phyloP scores from a whole-genome alignment of 2,888 invertebrate genomes.

The Linhomoeus sp. region DNA sequence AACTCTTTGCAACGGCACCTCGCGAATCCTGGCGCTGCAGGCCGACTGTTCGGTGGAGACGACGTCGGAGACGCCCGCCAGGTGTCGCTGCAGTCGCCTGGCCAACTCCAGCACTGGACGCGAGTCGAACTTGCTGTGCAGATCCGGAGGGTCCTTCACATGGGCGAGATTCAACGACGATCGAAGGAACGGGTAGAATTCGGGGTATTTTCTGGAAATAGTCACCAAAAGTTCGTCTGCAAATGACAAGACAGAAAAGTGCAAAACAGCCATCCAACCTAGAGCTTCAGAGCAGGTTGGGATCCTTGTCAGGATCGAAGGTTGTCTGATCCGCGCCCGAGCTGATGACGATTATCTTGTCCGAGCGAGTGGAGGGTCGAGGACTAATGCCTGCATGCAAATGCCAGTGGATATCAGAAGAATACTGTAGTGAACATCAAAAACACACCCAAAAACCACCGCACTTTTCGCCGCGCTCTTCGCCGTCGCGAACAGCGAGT shows the following conservation, averaged over 20 bases:
- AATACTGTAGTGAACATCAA: too few species aligned
- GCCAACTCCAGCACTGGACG: not conserved
- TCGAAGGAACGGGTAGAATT: conserved; percentile 5
- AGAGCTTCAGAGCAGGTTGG: not conserved
- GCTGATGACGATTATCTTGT: not conserved
- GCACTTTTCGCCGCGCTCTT: not conserved
- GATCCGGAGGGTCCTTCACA: conserved; percentile 5
- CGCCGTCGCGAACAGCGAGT: too few species aligned
- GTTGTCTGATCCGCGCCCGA: not conserved
- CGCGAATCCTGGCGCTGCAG: not conserved
- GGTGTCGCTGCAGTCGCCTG: not conserved
- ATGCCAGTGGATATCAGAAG: too few species aligned
- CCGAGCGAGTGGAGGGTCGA: not conserved
- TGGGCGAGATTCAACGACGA: not conserved
- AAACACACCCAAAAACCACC: too few species aligned
- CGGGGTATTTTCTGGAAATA: conserved; percentile 5
- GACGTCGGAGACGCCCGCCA: not conserved
- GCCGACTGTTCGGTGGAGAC: conserved; percentile 1
- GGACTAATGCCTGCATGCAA: too few species aligned
- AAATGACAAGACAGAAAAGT: too few species aligned
- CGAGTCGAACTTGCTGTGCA: conserved; percentile 3
- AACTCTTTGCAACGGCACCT: too few species aligned
- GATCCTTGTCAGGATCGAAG: not conserved
- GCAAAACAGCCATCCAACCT: not conserved
- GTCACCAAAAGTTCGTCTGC: too few species aligned